A percentile compares a stretch with the other conserved stretches of the same genome.
Conservation (phyloP, 2,888 invertebrate species). For the Pseudococcus viburni region DNA sequence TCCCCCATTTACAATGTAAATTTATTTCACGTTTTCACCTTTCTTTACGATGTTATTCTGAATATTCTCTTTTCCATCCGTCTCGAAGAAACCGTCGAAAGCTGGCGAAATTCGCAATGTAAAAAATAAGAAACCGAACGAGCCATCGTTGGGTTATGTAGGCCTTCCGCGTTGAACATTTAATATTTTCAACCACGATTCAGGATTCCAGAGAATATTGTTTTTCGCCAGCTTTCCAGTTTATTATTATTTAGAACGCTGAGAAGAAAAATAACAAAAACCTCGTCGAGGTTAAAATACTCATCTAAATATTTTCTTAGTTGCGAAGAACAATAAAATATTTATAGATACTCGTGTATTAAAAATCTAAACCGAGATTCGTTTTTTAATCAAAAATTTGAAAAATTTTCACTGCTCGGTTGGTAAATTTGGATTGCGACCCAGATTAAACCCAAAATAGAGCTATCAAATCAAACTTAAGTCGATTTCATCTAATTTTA, state of each 20-base stretch:
- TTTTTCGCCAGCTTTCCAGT: background rate
- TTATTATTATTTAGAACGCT: background rate
- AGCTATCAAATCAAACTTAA: background rate
- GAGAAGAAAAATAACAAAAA: background rate
- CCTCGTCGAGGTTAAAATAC: background rate
- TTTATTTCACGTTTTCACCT: slow-evolving; percentile 18
- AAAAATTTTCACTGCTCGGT: background rate
- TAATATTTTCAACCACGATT: slow-evolving; percentile 10
- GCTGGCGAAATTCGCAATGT: background rate
- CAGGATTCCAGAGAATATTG: background rate
- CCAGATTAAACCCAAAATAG: background rate
- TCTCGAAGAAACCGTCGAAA: background rate
- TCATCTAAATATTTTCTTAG: background rate
- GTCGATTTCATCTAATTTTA: slow-evolving; percentile 11
- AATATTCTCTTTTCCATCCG: background rate
- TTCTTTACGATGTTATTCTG: slow-evolving; percentile 11
- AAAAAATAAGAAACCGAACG: slow-evolving; percentile 3
- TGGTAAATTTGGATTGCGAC: background rate
- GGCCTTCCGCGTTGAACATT: background rate
- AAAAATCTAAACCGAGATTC: background rate
- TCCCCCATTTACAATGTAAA: background rate
- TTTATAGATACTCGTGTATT: background rate
- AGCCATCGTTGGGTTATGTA: background rate
- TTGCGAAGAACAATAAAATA: background rate
- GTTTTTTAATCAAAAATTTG: background rate